Conservation (phyloP, 2,797 vertebrate species). For the Telmatherina bonti region DNA sequence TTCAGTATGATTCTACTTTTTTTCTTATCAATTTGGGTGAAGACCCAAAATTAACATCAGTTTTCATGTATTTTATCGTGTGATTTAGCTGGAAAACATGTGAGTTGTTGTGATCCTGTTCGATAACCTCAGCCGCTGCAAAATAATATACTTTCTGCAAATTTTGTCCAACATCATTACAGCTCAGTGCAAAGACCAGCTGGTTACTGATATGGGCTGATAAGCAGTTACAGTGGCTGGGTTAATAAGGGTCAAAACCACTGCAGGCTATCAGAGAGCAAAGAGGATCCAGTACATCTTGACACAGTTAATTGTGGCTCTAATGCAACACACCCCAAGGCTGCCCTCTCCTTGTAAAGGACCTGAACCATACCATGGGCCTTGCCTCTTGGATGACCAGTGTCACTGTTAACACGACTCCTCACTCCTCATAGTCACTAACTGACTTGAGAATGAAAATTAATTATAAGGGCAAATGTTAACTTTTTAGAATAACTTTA, state of each 20-base stretch:
- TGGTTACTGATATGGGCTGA: constrained; percentile 59
- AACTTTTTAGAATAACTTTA: not conserved
- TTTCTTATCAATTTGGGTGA: too few relatives aligned
- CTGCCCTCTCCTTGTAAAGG: constrained; percentile 56
- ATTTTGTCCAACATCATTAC: constrained; percentile 40
- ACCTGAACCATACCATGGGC: constrained; percentile 44
- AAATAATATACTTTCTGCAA: constrained; percentile 12
- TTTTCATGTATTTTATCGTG: too few relatives aligned
- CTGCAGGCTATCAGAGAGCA: constrained; percentile 41
- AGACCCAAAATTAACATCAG: too few relatives aligned
- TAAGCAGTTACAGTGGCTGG: constrained; percentile 52
- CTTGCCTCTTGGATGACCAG: constrained; percentile 20
- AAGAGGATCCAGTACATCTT: constrained; percentile 46
- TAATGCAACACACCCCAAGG: constrained; percentile 47
- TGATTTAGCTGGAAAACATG: too few relatives aligned
- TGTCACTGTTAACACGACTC: constrained; percentile 9
- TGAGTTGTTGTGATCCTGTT: too few relatives aligned
- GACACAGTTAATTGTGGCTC: constrained; percentile 60
- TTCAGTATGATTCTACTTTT: too few relatives aligned
- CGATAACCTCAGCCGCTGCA: not conserved
- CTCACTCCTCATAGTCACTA: not conserved
- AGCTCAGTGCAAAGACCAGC: constrained; percentile 23
- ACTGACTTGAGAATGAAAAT: not conserved
- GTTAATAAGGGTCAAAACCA: constrained; percentile 72
- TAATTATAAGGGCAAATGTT: not conserved